Conservation (phyloP, 2,888 invertebrate genomes). For the Pachymerium ferrugineum region DNA sequence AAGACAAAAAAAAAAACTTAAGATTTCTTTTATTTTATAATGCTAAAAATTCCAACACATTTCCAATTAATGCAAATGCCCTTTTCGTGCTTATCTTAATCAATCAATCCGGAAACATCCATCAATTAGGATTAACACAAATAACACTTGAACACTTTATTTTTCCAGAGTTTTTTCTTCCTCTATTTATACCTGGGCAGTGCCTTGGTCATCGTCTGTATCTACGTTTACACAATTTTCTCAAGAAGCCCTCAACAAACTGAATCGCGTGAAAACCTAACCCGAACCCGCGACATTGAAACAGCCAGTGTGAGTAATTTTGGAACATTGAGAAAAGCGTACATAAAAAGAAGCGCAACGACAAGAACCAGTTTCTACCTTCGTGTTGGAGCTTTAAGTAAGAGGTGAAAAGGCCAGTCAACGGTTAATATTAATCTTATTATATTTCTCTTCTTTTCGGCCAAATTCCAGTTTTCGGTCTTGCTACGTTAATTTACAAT, state of each 20-base stretch:
- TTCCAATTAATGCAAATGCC: no score
- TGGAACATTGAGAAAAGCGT: slow-evolving; percentile 54
- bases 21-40: no score
- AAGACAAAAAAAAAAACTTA: no score
- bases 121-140: no score
- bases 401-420: slow-evolving; percentile 32
- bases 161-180: slow-evolving; percentile 46
- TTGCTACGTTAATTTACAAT: slow-evolving; percentile 55
- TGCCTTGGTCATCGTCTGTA: slow-evolving; percentile 54
- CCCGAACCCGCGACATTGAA: slow-evolving; percentile 41
- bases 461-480: slow-evolving; percentile 52
- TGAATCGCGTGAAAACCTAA: slow-evolving; percentile 39
- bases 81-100: no score
- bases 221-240: slow-evolving; percentile 53
- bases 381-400: slow-evolving; percentile 46
- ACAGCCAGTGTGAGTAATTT: slow-evolving; percentile 51
- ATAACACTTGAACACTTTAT: not conserved
- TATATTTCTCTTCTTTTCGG: slow-evolving; percentile 20
- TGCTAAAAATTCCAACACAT: no score
- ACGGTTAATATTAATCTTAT: not conserved
- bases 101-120: no score
- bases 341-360: slow-evolving; percentile 51
- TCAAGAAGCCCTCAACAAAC: slow-evolving; percentile 53
- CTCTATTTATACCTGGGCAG: slow-evolving; percentile 55
- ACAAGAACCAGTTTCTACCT: slow-evolving; percentile 51